Conservation (phyloP, 2,888 invertebrate genomes). For the Drosophila setosimentum region DNA sequence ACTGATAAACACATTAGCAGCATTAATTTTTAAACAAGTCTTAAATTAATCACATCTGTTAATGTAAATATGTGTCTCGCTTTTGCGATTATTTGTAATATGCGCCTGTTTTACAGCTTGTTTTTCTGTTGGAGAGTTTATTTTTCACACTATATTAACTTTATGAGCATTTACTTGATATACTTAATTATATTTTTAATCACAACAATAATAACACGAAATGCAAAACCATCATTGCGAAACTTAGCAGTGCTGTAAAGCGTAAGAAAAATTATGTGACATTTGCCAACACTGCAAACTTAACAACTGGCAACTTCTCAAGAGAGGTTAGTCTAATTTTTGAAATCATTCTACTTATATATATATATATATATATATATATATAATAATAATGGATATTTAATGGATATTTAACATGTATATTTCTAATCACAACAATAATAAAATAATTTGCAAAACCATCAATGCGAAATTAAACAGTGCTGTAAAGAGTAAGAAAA, state of each 20-base stretch:
- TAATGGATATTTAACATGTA: slow-evolving; percentile 87
- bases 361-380: not conserved
- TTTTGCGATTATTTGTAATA: not conserved
- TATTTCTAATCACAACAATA: not conserved
- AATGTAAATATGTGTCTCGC: not conserved
- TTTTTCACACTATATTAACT: not conserved
- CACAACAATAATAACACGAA: slow-evolving; percentile 12
- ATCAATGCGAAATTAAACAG: not conserved
- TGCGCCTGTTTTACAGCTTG: not conserved
- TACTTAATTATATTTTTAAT: not conserved
- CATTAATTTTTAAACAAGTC: slow-evolving; percentile 14
- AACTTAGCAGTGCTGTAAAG: not conserved
- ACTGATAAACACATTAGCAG: slow-evolving; percentile 34
- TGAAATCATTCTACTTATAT: slow-evolving; percentile 1
- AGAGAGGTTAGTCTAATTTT: not conserved
- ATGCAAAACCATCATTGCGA: not conserved
- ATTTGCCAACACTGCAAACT: slow-evolving; percentile 18
- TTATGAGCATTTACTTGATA: not conserved
- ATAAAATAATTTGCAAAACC: not conserved
- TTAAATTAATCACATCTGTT: slow-evolving; percentile 6
- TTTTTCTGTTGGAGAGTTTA: not conserved
- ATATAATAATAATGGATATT: too few species aligned
- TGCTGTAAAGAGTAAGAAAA: not conserved
- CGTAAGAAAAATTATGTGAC: too few species aligned
- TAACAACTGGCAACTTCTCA: slow-evolving; percentile 26